These are phyloP conservation scores for Nibea albiflora DNA, from an alignment of 2,113 vertebrate genomes.

Conservation along the genomic window DNA sequence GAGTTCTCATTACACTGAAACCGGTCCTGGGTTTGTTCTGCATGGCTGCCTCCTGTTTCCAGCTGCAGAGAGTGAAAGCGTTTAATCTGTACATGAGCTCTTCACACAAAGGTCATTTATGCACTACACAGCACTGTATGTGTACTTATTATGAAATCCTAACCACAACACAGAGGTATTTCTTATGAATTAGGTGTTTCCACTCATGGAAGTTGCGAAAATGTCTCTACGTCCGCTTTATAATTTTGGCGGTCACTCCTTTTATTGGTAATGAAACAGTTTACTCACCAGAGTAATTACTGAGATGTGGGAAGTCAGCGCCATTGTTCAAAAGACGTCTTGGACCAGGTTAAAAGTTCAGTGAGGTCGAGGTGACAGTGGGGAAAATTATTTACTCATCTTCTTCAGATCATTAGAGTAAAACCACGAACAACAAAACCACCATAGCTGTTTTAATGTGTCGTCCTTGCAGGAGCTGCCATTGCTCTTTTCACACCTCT, in stretches of 20 bases:
- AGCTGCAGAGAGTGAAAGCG: constrained; percentile 48
- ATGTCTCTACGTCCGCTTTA: background rate
- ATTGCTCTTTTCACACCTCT: background rate
- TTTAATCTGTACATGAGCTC: constrained; percentile 29
- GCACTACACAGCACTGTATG: background rate
- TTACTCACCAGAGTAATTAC: background rate
- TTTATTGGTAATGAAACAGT: background rate
- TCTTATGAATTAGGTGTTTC: constrained; percentile 15
- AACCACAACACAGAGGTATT: background rate
- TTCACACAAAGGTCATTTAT: constrained; percentile 35
- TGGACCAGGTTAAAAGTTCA: background rate
- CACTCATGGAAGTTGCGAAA: background rate
- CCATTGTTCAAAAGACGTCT: no score
- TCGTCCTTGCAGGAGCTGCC: no score
- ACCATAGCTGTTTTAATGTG: background rate
- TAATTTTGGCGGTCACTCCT: no score
- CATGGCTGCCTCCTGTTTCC: constrained; percentile 48
- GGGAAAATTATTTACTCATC: background rate
- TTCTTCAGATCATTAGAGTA: background rate
- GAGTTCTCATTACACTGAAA: constrained; percentile 34
- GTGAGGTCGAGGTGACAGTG: background rate
- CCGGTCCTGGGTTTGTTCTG: constrained; percentile 37
- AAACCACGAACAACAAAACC: background rate
- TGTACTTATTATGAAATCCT: background rate
- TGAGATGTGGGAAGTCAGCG: background rate